These are phyloP conservation scores for Cotesia typhae DNA, from an alignment of 1,140 invertebrate genomes.

Conservation along the genomic window DNA sequence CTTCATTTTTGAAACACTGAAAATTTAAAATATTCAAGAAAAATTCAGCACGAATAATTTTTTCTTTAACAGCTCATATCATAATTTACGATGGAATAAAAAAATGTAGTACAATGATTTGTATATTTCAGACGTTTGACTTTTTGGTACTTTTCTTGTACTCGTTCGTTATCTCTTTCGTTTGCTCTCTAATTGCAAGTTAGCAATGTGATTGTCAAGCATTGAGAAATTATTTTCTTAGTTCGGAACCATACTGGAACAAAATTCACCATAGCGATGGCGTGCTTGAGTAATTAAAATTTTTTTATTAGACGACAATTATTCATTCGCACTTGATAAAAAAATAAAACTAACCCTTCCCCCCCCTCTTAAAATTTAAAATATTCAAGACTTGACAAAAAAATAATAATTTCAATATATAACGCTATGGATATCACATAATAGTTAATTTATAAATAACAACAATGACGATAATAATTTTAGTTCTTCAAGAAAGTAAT, in stretches of 20 bases:
- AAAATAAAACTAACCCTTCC: not conserved
- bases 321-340: not conserved
- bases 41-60: too few relatives aligned
- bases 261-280: conserved; percentile 30
- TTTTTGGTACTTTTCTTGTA: conserved; percentile 2
- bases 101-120: not conserved
- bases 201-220: conserved; percentile 31
- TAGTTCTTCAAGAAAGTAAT: too few relatives aligned
- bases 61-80: too few relatives aligned
- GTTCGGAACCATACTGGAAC: conserved; percentile 23
- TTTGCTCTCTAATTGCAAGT: conserved; percentile 30
- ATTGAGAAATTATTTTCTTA: conserved; percentile 33
- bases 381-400: too few relatives aligned
- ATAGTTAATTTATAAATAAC: too few relatives aligned
- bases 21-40: too few relatives aligned
- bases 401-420: too few relatives aligned
- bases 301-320: conserved; percentile 6
- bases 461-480: too few relatives aligned
- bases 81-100: conserved; percentile 20
- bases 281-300: conserved; percentile 11
- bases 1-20: too few relatives aligned
- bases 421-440: too few relatives aligned
- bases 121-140: not conserved
- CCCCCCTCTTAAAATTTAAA: not conserved
- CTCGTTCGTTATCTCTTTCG: conserved; percentile 19